Conservation (phyloP, 2,797 vertebrate genomes). For the Lindbergichthys nudifrons region DNA sequence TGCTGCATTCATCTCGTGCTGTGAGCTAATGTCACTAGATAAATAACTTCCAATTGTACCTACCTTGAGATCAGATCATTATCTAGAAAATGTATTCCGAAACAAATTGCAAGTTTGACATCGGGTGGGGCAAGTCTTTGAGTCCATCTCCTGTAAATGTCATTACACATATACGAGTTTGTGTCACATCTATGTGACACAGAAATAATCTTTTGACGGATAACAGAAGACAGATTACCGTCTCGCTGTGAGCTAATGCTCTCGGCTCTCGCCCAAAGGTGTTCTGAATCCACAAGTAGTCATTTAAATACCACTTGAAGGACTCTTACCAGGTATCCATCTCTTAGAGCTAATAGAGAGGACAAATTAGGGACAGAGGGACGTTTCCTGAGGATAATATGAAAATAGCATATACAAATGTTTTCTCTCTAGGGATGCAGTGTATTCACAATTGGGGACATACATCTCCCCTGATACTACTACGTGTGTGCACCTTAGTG, state of each 20-base stretch:
- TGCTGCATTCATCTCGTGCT: not conserved
- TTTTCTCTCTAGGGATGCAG: not conserved
- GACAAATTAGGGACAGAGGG: not conserved
- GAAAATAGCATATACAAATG: not conserved
- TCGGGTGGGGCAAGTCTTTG: not conserved
- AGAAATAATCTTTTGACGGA: not conserved
- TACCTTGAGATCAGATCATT: not conserved
- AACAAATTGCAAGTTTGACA: not conserved
- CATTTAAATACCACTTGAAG: conserved; percentile 36
- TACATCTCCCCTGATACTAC: no score
- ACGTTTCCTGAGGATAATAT: not conserved
- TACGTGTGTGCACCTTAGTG: not conserved
- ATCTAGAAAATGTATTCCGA: not conserved
- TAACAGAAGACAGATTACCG: conserved; percentile 1
- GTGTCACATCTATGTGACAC: not conserved
- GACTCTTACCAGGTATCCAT: conserved; percentile 12
- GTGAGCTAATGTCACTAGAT: conserved; percentile 7
- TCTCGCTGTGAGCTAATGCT: conserved; percentile 23
- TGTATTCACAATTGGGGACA: no score
- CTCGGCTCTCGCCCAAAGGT: not conserved
- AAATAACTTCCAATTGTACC: not conserved
- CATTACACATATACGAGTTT: not conserved
- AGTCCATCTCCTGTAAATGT: not conserved
- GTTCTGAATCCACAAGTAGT: conserved; percentile 37
- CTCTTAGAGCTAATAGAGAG: not conserved